phyloP scores from a whole-genome alignment of 2,797 vertebrate species.

The Sebastes melanostomus region DNA sequence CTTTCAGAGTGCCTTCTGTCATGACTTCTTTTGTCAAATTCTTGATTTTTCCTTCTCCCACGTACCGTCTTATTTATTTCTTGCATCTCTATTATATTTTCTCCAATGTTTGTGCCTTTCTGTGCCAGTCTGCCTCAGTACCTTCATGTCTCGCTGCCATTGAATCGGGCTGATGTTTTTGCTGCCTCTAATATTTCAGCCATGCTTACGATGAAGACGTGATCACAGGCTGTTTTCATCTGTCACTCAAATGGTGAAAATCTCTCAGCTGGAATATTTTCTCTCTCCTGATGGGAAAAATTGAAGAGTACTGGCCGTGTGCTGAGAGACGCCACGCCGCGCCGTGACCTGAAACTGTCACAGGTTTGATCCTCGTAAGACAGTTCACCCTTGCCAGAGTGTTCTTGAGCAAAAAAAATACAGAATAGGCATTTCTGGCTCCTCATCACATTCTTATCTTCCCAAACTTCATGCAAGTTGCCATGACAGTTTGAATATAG shows the following conservation, averaged over 20 bases:
- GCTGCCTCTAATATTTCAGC: constrained; percentile 18
- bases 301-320: background rate
- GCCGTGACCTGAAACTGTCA: constrained; percentile 36
- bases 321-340: background rate
- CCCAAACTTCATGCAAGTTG: background rate
- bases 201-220: constrained; percentile 8
- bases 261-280: background rate
- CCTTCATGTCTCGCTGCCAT: background rate
- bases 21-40: background rate
- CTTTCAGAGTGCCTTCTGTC: background rate
- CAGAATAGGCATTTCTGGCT: background rate
- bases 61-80: background rate
- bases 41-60: background rate
- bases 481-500: background rate
- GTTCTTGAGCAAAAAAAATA: background rate
- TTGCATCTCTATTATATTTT: background rate
- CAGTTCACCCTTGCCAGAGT: background rate
- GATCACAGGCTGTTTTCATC: constrained; percentile 34
- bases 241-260: constrained; percentile 22
- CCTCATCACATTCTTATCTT: background rate
- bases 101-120: background rate
- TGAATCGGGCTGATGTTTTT: background rate
- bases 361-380: background rate
- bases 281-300: background rate
- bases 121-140: background rate